Evolutionary conservation across 2,113 vertebrate species (phyloP).

Genomic region (Notothenia rossii): DNA sequence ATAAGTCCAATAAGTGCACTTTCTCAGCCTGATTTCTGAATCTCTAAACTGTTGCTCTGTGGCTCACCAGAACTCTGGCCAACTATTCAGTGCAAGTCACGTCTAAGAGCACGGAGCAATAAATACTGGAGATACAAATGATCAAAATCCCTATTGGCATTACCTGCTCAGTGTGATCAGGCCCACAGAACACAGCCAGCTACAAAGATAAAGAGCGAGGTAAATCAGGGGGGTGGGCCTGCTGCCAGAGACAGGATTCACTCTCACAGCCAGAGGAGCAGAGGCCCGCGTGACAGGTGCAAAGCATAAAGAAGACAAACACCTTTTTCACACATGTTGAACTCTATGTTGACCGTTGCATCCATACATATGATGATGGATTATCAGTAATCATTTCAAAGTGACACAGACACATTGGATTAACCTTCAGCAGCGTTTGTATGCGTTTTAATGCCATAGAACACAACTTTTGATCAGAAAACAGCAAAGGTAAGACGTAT

Average conservation of each 20-base stretch:
- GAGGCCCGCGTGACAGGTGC: background rate
- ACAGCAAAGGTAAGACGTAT: no score
- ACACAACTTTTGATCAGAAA: no score
- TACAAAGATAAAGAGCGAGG: constrained; percentile 29
- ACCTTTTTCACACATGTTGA: background rate
- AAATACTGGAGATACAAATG: constrained; percentile 61
- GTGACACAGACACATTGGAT: no score
- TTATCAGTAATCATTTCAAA: no score
- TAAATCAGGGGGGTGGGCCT: constrained; percentile 46
- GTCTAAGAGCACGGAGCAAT: constrained; percentile 21
- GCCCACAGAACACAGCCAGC: constrained; percentile 42
- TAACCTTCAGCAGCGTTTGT: no score
- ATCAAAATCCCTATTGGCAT: constrained; percentile 50
- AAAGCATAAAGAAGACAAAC: background rate
- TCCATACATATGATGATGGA: no score
- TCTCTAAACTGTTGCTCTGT: constrained; percentile 8
- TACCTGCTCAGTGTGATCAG: constrained; percentile 43
- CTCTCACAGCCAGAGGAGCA: constrained; percentile 16
- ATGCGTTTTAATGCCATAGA: no score
- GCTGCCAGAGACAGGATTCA: constrained; percentile 13
- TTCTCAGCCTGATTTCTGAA: background rate
- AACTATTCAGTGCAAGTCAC: constrained; percentile 32
- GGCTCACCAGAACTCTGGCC: background rate
- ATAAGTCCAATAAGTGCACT: no score
- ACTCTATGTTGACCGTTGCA: background rate